Base-by-base conservation (phyloP, 2,113 vertebrate species). In the Dicrurus megarhynchus region DNA sequence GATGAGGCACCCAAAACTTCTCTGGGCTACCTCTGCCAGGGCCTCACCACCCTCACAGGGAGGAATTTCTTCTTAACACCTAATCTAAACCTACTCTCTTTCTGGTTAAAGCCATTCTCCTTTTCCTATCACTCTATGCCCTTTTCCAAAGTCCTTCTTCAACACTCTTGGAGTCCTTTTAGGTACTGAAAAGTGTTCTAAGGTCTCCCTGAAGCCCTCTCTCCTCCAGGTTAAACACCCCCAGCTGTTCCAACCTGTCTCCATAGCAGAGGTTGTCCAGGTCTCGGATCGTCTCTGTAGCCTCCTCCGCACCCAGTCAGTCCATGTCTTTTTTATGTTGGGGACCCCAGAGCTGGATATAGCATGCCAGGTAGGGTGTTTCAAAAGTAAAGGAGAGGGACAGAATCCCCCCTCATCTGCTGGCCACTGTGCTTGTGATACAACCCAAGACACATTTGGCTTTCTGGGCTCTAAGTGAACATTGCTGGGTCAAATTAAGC, bases 401-500 rank as follows among this genome's bases (percentile, higher is more conserved):
- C 3, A 70, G 19, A n/a, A 53, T 28, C 20, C 5, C 18, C 33
- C 6, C 15, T 60, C 15, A 5, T 33, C 59, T 41, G 4, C 49
- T 65, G 69, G 11, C 9, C n/a, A n/a, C 16, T 2, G 18, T 49
- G 81, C 30, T 56, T 19, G n/a, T 39, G n/a, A 23, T 24, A 24
- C 23, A 61, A 47, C 23, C n/a, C 28, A 39, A 28, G 27, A 7
- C 8, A n/a, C 3, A 2, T 26, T 7, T 21, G 39, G 46, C 10
- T 28, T 19, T 46, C 19, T 37, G 47, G 14, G 19, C 4, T 60
- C 14, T 13, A 8, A 39, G 12, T 23, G 16, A 37, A 7, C 10
- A 8, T 19, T 16, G 2, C 23, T 33, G 19, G 8, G 39, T 33
- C 33, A 53, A 0, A 0, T 52, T 10, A 8, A 33, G 3, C 8